Percentiles rank a stretch among this genome's conserved stretches.
phyloP scores from a whole-genome alignment of 2,113 vertebrate species.

The Athene noctua region DNA sequence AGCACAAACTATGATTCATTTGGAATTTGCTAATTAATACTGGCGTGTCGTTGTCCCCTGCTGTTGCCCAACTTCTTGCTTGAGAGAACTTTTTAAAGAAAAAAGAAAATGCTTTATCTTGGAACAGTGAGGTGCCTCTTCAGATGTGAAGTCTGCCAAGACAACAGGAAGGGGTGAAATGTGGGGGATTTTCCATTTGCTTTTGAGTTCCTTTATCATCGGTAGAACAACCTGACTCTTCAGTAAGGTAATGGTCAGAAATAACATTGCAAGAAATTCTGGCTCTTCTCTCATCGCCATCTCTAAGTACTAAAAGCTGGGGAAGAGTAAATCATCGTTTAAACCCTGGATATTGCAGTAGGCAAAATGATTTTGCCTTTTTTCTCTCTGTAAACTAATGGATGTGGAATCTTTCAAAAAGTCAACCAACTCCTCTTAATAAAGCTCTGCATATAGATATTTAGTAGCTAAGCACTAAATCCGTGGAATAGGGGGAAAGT shows the following conservation, averaged over 20 bases:
- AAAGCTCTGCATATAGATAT: constrained; percentile 54
- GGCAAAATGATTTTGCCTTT: constrained; percentile 7
- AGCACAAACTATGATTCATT: constrained; percentile 47
- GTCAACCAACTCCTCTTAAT: constrained; percentile 52
- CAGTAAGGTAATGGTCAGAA: constrained; percentile 6
- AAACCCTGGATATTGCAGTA: not conserved
- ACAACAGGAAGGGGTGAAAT: not conserved
- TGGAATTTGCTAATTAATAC: constrained; percentile 64
- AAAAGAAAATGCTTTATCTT: constrained; percentile 32
- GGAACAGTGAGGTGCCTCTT: constrained; percentile 43
- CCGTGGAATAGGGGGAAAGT: constrained; percentile 30
- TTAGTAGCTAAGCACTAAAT: constrained; percentile 66
- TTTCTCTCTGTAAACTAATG: constrained; percentile 37
- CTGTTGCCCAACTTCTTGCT: constrained; percentile 50
- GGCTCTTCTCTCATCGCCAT: not conserved
- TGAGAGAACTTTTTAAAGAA: constrained; percentile 41
- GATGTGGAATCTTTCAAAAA: constrained; percentile 51
- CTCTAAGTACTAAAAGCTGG: constrained; percentile 1
- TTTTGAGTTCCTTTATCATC: constrained; percentile 12
- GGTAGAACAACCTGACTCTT: not conserved
- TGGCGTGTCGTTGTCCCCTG: constrained; percentile 38
- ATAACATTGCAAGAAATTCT: not conserved
- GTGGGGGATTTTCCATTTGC: not conserved
- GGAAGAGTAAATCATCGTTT: not conserved
- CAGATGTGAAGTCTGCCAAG: constrained; percentile 8